These are phyloP conservation scores for Psammodynastes pulverulentus DNA, from an alignment of 2,113 vertebrate genomes.

Conservation along the genomic window DNA sequence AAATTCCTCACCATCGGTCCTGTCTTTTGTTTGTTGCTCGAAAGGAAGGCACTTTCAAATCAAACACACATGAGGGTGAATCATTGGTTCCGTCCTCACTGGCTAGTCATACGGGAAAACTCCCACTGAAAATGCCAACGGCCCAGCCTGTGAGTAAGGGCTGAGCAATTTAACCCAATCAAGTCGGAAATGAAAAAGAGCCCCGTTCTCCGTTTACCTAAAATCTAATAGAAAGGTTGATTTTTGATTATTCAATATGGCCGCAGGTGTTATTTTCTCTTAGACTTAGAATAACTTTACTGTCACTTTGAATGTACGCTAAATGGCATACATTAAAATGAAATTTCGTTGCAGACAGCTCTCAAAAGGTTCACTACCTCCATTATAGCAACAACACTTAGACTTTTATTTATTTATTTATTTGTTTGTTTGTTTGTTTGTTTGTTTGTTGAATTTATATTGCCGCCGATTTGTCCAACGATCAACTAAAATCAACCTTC, in stretches of 20 bases:
- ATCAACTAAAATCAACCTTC: too few relatives aligned
- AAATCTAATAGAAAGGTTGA: neutral
- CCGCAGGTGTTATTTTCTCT: neutral
- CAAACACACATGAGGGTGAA: slow-evolving; percentile 53
- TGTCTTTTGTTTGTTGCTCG: neutral
- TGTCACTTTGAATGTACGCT: too few relatives aligned
- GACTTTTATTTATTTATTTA: too few relatives aligned
- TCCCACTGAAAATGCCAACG: slow-evolving; percentile 37
- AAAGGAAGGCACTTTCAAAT: slow-evolving; percentile 25
- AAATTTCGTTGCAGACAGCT: too few relatives aligned
- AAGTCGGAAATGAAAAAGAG: neutral
- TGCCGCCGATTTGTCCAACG: too few relatives aligned
- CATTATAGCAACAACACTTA: too few relatives aligned
- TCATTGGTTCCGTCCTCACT: slow-evolving; percentile 35
- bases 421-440: too few relatives aligned
- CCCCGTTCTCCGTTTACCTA: too few relatives aligned
- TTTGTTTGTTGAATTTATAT: too few relatives aligned
- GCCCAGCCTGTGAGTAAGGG: slow-evolving; percentile 44
- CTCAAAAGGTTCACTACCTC: too few relatives aligned
- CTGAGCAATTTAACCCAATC: slow-evolving; percentile 43
- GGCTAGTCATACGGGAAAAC: slow-evolving; percentile 40
- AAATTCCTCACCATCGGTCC: neutral
- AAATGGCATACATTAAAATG: too few relatives aligned
- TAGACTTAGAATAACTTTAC: too few relatives aligned
- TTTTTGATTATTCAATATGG: neutral